Evolutionary conservation across 2,888 invertebrate genomes (phyloP).

Genomic region (Pelosia muscerda): DNA sequence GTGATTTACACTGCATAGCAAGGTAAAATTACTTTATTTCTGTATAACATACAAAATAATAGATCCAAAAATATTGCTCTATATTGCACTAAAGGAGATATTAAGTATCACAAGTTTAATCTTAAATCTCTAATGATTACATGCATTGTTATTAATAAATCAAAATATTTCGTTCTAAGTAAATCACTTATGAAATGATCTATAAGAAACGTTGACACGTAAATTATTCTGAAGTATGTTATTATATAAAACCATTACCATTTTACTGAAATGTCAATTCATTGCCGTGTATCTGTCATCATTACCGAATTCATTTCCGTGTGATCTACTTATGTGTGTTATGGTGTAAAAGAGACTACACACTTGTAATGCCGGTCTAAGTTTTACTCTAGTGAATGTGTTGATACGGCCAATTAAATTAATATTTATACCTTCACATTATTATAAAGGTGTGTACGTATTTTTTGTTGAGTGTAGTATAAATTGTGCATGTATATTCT

Average conservation of each 20-base stretch:
- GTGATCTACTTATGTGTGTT: slow-evolving; percentile 7
- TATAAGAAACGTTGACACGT: not conserved
- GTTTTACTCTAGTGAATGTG: too few relatives aligned
- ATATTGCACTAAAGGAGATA: too few relatives aligned
- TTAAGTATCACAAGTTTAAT: too few relatives aligned
- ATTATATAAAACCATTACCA: slow-evolving; percentile 28
- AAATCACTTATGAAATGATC: not conserved
- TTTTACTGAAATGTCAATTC: slow-evolving; percentile 39
- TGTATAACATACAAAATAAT: too few relatives aligned
- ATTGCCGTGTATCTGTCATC: slow-evolving; percentile 48
- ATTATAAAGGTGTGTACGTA: too few relatives aligned
- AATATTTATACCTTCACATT: too few relatives aligned
- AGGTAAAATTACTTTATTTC: too few relatives aligned
- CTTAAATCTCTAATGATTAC: not conserved
- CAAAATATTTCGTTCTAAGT: not conserved
- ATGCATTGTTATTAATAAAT: not conserved
- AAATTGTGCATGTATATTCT: too few relatives aligned
- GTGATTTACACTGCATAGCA: too few relatives aligned
- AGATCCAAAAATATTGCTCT: too few relatives aligned
- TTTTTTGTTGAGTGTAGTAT: too few relatives aligned
- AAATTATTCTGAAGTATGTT: not conserved
- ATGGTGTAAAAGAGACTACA: not conserved
- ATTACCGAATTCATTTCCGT: slow-evolving; percentile 41
- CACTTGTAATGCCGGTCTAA: not conserved
- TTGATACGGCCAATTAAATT: too few relatives aligned